phyloP scores from a whole-genome alignment of 2,888 invertebrate genomes.

The Drosophila mercatorum region DNA sequence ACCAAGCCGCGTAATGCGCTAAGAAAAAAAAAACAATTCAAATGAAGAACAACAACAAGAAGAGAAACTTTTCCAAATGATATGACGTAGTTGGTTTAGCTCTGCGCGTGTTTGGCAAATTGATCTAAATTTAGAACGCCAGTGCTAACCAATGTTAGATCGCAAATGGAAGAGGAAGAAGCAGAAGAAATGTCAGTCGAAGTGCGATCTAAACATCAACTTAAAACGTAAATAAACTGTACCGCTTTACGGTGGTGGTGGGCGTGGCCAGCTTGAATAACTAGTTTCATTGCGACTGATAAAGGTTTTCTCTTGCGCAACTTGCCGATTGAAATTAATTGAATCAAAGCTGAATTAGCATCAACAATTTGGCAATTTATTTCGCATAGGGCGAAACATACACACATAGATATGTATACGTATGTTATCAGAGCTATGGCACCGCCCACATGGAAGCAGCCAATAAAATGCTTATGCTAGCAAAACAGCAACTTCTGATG shows the following conservation, averaged over 20 bases:
- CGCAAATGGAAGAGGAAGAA: conserved; percentile 3
- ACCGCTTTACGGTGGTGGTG: conserved; percentile 14
- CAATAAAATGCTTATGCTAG: conserved; percentile 27
- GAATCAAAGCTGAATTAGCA: conserved; percentile 44
- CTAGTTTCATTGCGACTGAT: conserved; percentile 24
- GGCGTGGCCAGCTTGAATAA: conserved; percentile 27
- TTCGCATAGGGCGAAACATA: neutral
- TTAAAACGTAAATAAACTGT: conserved; percentile 11
- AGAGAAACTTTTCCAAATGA: conserved; percentile 29
- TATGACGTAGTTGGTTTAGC: conserved; percentile 47
- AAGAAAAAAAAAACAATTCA: conserved; percentile 10
- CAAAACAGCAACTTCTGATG: conserved; percentile 12
- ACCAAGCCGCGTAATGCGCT: conserved; percentile 15
- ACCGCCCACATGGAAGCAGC: conserved; percentile 15
- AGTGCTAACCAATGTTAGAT: conserved; percentile 3
- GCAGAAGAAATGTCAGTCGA: conserved; percentile 30
- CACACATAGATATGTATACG: too few species aligned
- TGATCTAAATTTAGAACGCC: conserved; percentile 59
- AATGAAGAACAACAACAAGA: conserved; percentile 7
- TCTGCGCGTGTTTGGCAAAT: conserved; percentile 44
- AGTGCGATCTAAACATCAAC: conserved; percentile 24
- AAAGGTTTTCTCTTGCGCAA: conserved; percentile 36
- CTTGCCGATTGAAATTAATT: conserved; percentile 53
- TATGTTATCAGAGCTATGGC: conserved; percentile 27
- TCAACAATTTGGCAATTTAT: conserved; percentile 39